Evolutionary conservation across 2,797 vertebrate species (phyloP).

Genomic region (Bradypodion pumilum): DNA sequence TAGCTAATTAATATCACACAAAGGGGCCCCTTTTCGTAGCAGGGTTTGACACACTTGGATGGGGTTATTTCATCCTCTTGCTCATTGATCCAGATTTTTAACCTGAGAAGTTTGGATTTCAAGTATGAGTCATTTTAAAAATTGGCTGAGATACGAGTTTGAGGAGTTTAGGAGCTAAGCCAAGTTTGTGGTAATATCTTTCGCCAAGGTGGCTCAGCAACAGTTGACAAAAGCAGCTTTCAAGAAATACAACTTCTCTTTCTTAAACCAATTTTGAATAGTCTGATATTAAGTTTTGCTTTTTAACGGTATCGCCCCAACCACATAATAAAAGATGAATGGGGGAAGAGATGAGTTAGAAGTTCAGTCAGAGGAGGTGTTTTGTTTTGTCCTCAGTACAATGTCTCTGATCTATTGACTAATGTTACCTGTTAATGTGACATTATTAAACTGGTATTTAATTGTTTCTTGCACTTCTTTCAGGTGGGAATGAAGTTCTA

Average conservation of each 20-base stretch:
- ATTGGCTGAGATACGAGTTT: slow-evolving; percentile 53
- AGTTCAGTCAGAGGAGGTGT: slow-evolving; percentile 57
- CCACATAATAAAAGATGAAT: neutral
- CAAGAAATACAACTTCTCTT: neutral
- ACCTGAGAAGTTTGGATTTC: neutral
- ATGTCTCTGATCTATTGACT: slow-evolving; percentile 30
- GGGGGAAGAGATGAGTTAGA: neutral
- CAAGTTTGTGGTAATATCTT: slow-evolving; percentile 43
- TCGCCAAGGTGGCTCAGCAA: neutral
- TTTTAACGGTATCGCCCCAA: slow-evolving; percentile 40
- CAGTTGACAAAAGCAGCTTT: slow-evolving; percentile 26
- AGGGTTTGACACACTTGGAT: neutral
- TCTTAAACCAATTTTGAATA: slow-evolving; percentile 18
- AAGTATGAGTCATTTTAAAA: slow-evolving; percentile 58
- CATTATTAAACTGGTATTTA: slow-evolving; percentile 51
- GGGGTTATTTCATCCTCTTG: accelerated
- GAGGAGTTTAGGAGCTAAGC: slow-evolving; percentile 41
- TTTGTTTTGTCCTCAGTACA: slow-evolving; percentile 67
- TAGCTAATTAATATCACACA: neutral
- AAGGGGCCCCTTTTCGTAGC: neutral
- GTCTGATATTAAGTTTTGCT: neutral
- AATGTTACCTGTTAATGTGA: neutral
- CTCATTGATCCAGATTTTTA: slow-evolving; percentile 33
- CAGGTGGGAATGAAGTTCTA: slow-evolving; percentile 70
- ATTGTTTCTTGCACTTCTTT: slow-evolving; percentile 45